These are phyloP conservation scores for Pyralis farinalis DNA, from an alignment of 2,888 invertebrate species.

Conservation along the genomic window DNA sequence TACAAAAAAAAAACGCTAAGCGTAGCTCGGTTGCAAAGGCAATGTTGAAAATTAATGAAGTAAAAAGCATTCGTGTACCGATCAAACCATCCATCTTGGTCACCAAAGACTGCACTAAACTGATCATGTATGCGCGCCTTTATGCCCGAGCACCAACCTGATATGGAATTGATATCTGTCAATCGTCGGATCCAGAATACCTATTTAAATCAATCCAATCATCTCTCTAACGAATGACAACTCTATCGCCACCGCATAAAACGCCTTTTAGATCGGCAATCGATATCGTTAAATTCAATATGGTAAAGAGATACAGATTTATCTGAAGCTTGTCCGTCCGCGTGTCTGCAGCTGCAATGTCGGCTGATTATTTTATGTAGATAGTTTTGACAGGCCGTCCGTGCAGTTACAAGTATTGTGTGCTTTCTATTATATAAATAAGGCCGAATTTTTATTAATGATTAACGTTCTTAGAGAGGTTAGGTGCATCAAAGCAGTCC, in stretches of 20 bases:
- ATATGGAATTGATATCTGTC: slow-evolving; percentile 47
- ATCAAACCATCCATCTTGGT: too few relatives aligned
- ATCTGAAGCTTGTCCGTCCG: slow-evolving; percentile 4
- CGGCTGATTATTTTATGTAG: slow-evolving; percentile 18
- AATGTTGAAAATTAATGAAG: too few relatives aligned
- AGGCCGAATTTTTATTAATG: too few relatives aligned
- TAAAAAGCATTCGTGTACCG: too few relatives aligned
- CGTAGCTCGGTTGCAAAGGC: too few relatives aligned
- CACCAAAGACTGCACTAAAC: neutral
- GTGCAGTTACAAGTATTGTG: too few relatives aligned
- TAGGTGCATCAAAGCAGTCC: too few relatives aligned
- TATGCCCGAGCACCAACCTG: slow-evolving; percentile 18
- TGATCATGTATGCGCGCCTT: slow-evolving; percentile 5
- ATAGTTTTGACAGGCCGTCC: slow-evolving; percentile 8
- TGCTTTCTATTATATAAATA: too few relatives aligned
- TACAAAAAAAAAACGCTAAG: too few relatives aligned
- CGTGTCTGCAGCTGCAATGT: slow-evolving; percentile 6
- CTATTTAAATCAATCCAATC: slow-evolving; percentile 6
- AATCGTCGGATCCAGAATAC: slow-evolving; percentile 31
- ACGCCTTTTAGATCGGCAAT: slow-evolving; percentile 1
- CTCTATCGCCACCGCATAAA: slow-evolving; percentile 1
- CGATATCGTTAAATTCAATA: slow-evolving; percentile 8
- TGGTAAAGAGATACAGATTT: slow-evolving; percentile 5
- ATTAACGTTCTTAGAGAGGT: too few relatives aligned
- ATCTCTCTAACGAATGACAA: neutral